A percentile compares a stretch with the other conserved stretches of the same genome.
phyloP scores from a whole-genome alignment of 2,888 invertebrate species.

The Alloplasta piceator region DNA sequence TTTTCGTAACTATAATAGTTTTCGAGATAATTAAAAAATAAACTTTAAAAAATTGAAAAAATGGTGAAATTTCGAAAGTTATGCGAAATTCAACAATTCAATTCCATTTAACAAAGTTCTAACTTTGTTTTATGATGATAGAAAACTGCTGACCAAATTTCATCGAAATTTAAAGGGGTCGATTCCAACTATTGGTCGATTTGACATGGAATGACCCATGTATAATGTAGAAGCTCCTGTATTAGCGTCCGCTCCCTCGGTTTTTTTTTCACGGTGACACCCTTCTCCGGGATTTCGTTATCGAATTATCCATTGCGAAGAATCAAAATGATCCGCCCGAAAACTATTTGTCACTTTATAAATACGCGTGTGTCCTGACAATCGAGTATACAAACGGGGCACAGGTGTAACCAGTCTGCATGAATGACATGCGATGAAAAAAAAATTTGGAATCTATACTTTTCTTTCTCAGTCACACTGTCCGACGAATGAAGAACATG shows the following conservation, averaged over 20 bases:
- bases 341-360: slow-evolving; percentile 59
- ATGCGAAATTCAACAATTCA: too few species aligned
- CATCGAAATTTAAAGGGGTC: too few species aligned
- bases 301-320: slow-evolving; percentile 54
- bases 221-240: slow-evolving; percentile 37
- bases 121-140: too few species aligned
- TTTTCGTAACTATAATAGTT: too few species aligned
- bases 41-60: too few species aligned
- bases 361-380: slow-evolving; percentile 30
- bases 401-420: slow-evolving; percentile 39
- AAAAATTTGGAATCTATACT: slow-evolving; percentile 25
- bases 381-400: slow-evolving; percentile 51
- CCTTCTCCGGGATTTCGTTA: slow-evolving; percentile 55
- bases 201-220: too few species aligned
- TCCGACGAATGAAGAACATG: background rate
- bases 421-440: slow-evolving; percentile 16
- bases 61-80: too few species aligned
- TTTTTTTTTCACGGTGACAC: slow-evolving; percentile 40
- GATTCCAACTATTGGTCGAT: too few species aligned
- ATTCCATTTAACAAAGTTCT: too few species aligned
- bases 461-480: slow-evolving; percentile 5
- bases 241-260: slow-evolving; percentile 38
- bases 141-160: too few species aligned
- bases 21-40: too few species aligned
- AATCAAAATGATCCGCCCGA: slow-evolving; percentile 56